Evolutionary conservation across 2,113 vertebrate species (phyloP), one percentile per base, ranked within the genome.

Genomic region (Hydrochoerus hydrochaeris): DNA sequence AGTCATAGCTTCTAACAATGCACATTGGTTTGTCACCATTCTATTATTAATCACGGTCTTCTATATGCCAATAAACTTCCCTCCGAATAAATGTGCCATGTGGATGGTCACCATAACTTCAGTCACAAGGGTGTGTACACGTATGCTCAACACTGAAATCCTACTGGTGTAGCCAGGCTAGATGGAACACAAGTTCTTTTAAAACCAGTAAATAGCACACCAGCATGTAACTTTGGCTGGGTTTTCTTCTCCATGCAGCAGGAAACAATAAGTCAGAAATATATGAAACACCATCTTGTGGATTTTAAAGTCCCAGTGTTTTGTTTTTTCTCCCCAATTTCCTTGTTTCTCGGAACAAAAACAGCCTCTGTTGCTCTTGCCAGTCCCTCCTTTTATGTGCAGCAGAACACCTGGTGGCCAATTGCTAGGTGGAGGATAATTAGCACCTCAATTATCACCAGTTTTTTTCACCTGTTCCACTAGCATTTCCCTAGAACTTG

Each of bases 401-500:
- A 60, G 22, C 94, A 90, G 78, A 95, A 69, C 95, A 98, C 97
- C 97, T 98, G 97, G 96, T 95, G 96, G 92, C 86, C 96, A 97
- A 73, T 88, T 97, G 95, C 73, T 97, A 57, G 22, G 4, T 4
- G 49, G 91, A 92, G 92, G 46, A 91, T 93, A 96, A 35, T 41
- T 95, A 92, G 5, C 4, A 73, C 88, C 20, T 58, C 96, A 97
- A 60, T 96, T 95, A 96, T 65, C 94, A 94, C 93, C 93, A 26
- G 35, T 95, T 90, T 94, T 97, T 87, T 95, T 97, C 85, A 94
- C 96, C 95, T 96, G 41, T 71, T 90, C 54, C 54, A 38, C 20
- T 63, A 73, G 95, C 57, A 94, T 26, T 95, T 95, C 20, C 94
- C 77, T 86, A 71, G 82, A 94, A 92, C 71, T 95, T 87, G 96